A percentile compares a stretch with the other conserved stretches of the same genome.
These are phyloP conservation scores for Drosophila lini DNA, from an alignment of 1,140 invertebrate genomes.

Conservation along the genomic window DNA sequence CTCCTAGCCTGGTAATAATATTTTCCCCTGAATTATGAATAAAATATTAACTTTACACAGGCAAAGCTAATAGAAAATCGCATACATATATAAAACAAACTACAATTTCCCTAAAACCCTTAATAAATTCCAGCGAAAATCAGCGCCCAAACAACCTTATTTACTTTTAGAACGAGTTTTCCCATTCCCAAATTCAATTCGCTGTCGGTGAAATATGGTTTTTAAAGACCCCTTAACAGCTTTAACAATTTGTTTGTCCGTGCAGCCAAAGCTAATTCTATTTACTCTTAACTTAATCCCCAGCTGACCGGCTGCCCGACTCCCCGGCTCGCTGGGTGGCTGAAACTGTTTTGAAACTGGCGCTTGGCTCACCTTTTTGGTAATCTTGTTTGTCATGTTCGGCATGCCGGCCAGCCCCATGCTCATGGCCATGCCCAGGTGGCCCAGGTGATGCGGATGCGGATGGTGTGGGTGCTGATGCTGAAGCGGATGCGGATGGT, in stretches of 20 bases:
- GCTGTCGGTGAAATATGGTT: conserved; percentile 6
- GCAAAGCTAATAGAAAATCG: not conserved
- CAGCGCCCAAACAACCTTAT: not conserved
- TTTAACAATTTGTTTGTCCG: conserved; percentile 36
- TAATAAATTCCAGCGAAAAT: conserved; percentile 2
- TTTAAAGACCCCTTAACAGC: conserved; percentile 18
- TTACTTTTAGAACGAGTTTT: conserved; percentile 7
- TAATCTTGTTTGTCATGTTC: conserved; percentile 81
- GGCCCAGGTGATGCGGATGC: conserved; percentile 58
- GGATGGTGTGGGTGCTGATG: conserved; percentile 59
- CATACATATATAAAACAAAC: not conserved
- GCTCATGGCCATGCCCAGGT: conserved; percentile 82
- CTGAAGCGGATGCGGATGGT: conserved; percentile 38
- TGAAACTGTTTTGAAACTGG: conserved; percentile 14
- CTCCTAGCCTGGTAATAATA: not conserved
- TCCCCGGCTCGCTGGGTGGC: not conserved
- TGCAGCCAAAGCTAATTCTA: conserved; percentile 28
- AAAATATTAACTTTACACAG: not conserved
- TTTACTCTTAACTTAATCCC: conserved; percentile 48
- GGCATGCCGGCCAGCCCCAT: conserved; percentile 79
- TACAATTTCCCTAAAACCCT: not conserved
- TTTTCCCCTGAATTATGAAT: not conserved
- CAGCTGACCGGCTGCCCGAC: not conserved
- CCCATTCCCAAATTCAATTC: not conserved
- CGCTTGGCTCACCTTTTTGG: conserved; percentile 75